Conservation (phyloP, 2,797 vertebrate species). For the Crenuchus spilurus region DNA sequence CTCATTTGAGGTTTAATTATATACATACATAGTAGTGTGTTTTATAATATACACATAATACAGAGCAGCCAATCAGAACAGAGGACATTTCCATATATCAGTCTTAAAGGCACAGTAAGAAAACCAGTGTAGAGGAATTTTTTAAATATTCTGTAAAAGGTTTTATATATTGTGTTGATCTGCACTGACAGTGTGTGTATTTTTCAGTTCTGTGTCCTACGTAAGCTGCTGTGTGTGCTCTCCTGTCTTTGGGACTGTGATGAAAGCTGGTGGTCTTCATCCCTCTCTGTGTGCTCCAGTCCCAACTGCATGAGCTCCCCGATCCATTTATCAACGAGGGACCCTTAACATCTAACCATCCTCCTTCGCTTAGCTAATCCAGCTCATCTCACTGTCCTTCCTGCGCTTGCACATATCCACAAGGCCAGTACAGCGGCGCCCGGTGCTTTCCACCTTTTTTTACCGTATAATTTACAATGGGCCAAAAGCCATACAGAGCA, state of each 20-base stretch:
- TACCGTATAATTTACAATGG: slow-evolving; percentile 47
- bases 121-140: too few relatives aligned
- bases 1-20: too few relatives aligned
- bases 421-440: slow-evolving; percentile 44
- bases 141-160: too few relatives aligned
- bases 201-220: slow-evolving; percentile 88
- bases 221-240: slow-evolving; percentile 71
- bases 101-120: too few relatives aligned
- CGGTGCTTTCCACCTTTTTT: slow-evolving; percentile 57
- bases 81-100: too few relatives aligned
- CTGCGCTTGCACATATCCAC: slow-evolving; percentile 53
- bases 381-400: slow-evolving; percentile 73
- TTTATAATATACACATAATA: neutral
- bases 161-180: too few relatives aligned
- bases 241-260: slow-evolving; percentile 42
- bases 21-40: too few relatives aligned
- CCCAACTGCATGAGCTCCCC: slow-evolving; percentile 79
- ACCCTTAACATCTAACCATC: slow-evolving; percentile 73
- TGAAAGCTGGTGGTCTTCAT: slow-evolving; percentile 38
- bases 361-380: slow-evolving; percentile 69
- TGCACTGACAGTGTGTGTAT: slow-evolving; percentile 4
- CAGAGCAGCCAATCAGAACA: neutral
- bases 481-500: slow-evolving; percentile 58
- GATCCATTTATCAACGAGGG: slow-evolving; percentile 70
- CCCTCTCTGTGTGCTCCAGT: slow-evolving; percentile 56